Conservation (phyloP, 2,113 vertebrate species). For the Corythoichthys intestinalis region DNA sequence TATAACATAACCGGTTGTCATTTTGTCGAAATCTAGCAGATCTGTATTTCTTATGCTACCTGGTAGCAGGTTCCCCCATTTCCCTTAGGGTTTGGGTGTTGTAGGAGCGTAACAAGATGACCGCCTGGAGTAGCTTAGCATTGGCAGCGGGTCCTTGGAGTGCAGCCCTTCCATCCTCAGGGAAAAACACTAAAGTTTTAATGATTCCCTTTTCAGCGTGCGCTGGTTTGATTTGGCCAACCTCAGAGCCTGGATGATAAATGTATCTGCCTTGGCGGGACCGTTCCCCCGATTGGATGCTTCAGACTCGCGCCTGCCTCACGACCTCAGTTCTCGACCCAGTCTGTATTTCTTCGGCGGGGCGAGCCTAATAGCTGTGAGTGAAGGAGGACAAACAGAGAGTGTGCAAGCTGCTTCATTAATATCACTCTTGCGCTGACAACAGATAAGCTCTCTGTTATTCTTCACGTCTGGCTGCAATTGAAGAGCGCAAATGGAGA, state of each 20-base stretch:
- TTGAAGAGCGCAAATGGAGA: too few relatives aligned
- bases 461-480: too few relatives aligned
- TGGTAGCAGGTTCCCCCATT: neutral
- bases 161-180: slow-evolving; percentile 19
- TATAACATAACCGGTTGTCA: neutral
- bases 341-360: slow-evolving; percentile 29
- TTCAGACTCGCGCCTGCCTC: slow-evolving; percentile 43
- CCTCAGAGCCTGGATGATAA: slow-evolving; percentile 65
- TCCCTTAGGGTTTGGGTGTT: slow-evolving; percentile 5
- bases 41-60: neutral
- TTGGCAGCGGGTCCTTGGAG: slow-evolving; percentile 22
- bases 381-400: slow-evolving; percentile 49
- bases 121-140: slow-evolving; percentile 39
- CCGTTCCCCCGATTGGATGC: slow-evolving; percentile 45
- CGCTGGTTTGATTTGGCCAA: slow-evolving; percentile 60
- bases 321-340: slow-evolving; percentile 13
- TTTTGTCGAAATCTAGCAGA: neutral
- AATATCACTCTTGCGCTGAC: slow-evolving; percentile 32
- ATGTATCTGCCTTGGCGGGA: slow-evolving; percentile 62
- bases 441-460: too few relatives aligned
- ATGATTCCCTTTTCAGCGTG: slow-evolving; percentile 68
- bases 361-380: slow-evolving; percentile 45
- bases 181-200: slow-evolving; percentile 69
- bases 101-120: slow-evolving; percentile 14
- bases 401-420: slow-evolving; percentile 47